phyloP scores from a whole-genome alignment of 2,797 vertebrate genomes.

The Lithobates sylvaticus region DNA sequence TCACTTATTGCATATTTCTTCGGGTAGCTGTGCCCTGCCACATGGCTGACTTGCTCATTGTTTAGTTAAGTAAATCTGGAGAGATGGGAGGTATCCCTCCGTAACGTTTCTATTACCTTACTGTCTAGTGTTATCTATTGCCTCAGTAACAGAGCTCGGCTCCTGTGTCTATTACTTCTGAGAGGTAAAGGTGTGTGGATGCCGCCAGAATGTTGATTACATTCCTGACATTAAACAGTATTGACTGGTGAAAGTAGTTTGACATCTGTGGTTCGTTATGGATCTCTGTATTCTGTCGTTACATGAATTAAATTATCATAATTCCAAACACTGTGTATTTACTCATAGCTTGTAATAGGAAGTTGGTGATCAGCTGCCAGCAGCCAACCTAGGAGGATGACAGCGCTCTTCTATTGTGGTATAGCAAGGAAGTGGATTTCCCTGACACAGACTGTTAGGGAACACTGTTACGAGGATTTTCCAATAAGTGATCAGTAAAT shows the following conservation, averaged over 20 bases:
- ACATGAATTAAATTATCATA: conserved; percentile 10
- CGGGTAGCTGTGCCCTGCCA: background rate
- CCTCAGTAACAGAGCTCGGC: background rate
- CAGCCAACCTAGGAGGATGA: background rate
- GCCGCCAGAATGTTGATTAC: conserved; percentile 24
- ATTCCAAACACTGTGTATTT: background rate
- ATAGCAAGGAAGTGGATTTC: background rate
- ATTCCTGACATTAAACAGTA: conserved; percentile 12
- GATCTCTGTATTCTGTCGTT: background rate
- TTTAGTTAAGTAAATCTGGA: background rate
- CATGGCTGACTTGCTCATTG: background rate
- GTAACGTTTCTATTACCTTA: background rate
- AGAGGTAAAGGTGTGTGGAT: background rate
- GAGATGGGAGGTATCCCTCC: background rate
- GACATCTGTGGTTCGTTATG: background rate
- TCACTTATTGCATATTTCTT: background rate
- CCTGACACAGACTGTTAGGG: background rate
- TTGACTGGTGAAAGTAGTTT: background rate
- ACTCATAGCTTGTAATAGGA: background rate
- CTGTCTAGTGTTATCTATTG: background rate
- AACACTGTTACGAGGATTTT: background rate
- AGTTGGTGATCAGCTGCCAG: background rate
- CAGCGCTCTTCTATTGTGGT: background rate
- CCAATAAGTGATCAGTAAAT: no score
- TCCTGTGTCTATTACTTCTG: background rate